Conservation (phyloP, 2,888 invertebrate species). For the Helleia helle region DNA sequence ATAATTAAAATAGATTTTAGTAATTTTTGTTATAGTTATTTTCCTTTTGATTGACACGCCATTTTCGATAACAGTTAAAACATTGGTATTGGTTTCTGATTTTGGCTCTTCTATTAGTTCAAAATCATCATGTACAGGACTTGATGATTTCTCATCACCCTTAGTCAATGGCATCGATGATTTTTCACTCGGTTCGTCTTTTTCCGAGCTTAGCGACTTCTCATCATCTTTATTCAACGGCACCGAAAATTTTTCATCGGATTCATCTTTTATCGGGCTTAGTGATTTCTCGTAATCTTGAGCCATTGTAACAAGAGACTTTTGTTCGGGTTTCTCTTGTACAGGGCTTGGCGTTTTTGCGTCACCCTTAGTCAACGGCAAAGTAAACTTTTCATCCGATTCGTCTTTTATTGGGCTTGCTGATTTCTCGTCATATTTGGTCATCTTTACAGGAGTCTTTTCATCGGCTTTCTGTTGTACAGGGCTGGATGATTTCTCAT, state of each 20-base stretch:
- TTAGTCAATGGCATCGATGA: too few species aligned
- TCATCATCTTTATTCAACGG: too few species aligned
- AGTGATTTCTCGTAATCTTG: too few species aligned
- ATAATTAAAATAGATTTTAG: constrained; percentile 24
- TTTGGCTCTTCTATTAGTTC: constrained; percentile 22
- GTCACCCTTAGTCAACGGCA: not conserved
- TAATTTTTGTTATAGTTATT: constrained; percentile 25
- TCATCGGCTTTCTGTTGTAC: not conserved
- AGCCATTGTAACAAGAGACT: too few species aligned
- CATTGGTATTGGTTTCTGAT: constrained; percentile 20
- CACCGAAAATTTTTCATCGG: too few species aligned
- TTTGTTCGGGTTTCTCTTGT: not conserved
- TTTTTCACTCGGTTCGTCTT: too few species aligned
- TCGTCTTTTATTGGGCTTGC: constrained; percentile 6
- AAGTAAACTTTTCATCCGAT: not conserved
- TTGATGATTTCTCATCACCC: constrained; percentile 14
- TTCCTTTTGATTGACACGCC: constrained; percentile 26
- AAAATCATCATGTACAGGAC: constrained; percentile 11
- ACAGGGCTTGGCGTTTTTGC: constrained; percentile 8
- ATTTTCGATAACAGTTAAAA: constrained; percentile 25
- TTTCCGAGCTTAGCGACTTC: not conserved
- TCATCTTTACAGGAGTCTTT: not conserved
- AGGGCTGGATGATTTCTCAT: not conserved
- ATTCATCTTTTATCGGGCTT: not conserved
- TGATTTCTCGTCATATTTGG: constrained; percentile 10